Conservation (phyloP, 1,140 invertebrate species). For the Calycopis cecrops region DNA sequence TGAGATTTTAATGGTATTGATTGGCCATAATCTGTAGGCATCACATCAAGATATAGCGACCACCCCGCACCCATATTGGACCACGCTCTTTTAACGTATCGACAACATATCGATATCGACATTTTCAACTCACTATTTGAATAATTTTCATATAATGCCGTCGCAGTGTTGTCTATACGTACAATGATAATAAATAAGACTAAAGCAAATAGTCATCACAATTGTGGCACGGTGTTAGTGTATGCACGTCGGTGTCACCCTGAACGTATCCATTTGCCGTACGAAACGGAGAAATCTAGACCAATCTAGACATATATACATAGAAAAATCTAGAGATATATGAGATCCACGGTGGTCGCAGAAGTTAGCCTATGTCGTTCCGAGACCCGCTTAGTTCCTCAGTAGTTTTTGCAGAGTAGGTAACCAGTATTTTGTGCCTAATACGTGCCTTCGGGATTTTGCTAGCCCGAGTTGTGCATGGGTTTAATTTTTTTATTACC, state of each 20-base stretch:
- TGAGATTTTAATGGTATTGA: neutral
- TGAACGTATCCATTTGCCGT: conserved; percentile 1
- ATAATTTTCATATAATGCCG: neutral
- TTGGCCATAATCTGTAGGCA: conserved; percentile 26
- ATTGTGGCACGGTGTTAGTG: conserved; percentile 60
- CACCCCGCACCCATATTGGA: conserved; percentile 57
- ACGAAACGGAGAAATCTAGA: conserved; percentile 11
- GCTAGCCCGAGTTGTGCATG: conserved; percentile 59
- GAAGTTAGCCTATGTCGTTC: conserved; percentile 53
- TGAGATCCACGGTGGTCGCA: conserved; percentile 51
- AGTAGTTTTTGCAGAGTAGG: conserved; percentile 49
- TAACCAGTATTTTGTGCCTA: conserved; percentile 32
- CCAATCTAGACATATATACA: conserved; percentile 15
- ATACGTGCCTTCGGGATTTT: conserved; percentile 38
- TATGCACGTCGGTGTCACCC: conserved; percentile 41
- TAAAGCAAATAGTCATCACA: conserved; percentile 65
- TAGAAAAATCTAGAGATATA: conserved; percentile 16
- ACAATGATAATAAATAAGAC: conserved; percentile 57
- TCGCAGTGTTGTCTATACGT: conserved; percentile 52
- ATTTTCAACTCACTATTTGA: conserved; percentile 3
- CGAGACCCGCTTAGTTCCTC: conserved; percentile 25
- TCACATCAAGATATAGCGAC: conserved; percentile 47
- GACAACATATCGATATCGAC: conserved; percentile 37
- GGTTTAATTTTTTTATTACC: conserved; percentile 42
- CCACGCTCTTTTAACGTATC: conserved; percentile 44